Base-by-base conservation (phyloP, 1,140 invertebrate species). In the Acromyrmex heyeri region DNA sequence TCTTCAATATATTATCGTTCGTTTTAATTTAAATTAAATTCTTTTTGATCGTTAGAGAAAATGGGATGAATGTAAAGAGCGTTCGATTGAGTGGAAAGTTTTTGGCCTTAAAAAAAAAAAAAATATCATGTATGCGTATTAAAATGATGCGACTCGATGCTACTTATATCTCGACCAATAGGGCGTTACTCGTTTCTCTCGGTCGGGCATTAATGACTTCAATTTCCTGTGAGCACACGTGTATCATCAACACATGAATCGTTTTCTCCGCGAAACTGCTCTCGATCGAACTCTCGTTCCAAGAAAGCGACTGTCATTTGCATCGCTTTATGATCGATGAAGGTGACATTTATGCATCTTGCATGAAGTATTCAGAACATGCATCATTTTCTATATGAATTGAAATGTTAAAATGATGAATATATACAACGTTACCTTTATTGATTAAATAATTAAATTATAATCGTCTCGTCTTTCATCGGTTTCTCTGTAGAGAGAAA, bases 151-250 rank as follows among this genome's bases (percentile, higher is more conserved):
- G 59, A 57, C 38, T 76, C 50, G 61, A 59, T 16, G 21, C 10
- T 86, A 67, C 21, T 50, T 50, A 18, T 50, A 82, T 79, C 85
- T 69, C 64, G 82, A 78, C 27, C 76, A 82, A 88, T 86, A 67
- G 88, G 89, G 88, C 89, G 89, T 90, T 90, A 27, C 89, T 87
- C 70, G 69, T 76, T 24, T 78, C 76, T 90, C 76, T 81, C 70
- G 86, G 18, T 59, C 79, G 79, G 61, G 77, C 88, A 91, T 90
- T 90, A 91, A 91, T 82, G 88, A 88, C 89, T 90, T 87, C 77
- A 91, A 91, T 91, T 91, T 91, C 89, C 89, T 91, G 89, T 55
- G 44, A 27, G 67, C 64, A 61, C 24, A 27, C 30, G 7, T 44
- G 61, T 86, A 81, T 81, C 88, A 77, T 86, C 79, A 24, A 16